phyloP scores from a whole-genome alignment of 1,140 invertebrate species.

The Zelostemma sp. region DNA sequence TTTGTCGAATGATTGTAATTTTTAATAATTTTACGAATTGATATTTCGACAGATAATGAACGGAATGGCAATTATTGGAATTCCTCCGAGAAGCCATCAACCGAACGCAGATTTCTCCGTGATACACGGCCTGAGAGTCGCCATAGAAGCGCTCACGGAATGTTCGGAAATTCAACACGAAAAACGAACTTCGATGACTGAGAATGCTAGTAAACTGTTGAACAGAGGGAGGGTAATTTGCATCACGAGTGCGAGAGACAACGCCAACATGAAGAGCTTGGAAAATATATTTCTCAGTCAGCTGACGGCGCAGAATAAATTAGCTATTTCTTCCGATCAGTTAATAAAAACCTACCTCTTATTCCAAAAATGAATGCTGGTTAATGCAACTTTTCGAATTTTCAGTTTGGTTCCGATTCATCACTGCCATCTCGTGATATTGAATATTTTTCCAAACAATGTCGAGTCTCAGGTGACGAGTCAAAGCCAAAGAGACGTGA shows the following conservation, averaged over 20 bases:
- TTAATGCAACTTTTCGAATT: conserved; percentile 19
- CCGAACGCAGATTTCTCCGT: conserved; percentile 77
- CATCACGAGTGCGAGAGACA: conserved; percentile 87
- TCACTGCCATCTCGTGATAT: conserved; percentile 89
- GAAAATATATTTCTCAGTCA: conserved; percentile 88
- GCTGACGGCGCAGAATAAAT: conserved; percentile 84
- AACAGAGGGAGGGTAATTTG: conserved; percentile 82
- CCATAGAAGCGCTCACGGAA: conserved; percentile 87
- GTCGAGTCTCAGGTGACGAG: conserved; percentile 81
- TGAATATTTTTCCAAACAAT: conserved; percentile 88
- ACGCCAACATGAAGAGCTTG: conserved; percentile 84
- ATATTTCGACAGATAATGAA: conserved; percentile 75
- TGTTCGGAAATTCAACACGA: conserved; percentile 80
- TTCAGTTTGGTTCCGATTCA: conserved; percentile 81
- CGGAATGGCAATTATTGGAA: conserved; percentile 79
- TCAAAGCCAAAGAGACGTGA: conserved; percentile 76
- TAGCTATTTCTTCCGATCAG: conserved; percentile 74
- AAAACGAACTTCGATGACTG: conserved; percentile 71
- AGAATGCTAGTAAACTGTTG: conserved; percentile 72
- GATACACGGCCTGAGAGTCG: conserved; percentile 87
- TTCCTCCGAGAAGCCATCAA: conserved; percentile 72
- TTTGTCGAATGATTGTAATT: conserved; percentile 5
- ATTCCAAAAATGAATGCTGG: conserved; percentile 5
- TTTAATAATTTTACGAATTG: conserved; percentile 6
- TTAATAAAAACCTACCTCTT: conserved; percentile 63